These are phyloP conservation scores for Todiramphus saurophagus DNA, from an alignment of 2,113 vertebrate genomes.

Conservation along the genomic window DNA sequence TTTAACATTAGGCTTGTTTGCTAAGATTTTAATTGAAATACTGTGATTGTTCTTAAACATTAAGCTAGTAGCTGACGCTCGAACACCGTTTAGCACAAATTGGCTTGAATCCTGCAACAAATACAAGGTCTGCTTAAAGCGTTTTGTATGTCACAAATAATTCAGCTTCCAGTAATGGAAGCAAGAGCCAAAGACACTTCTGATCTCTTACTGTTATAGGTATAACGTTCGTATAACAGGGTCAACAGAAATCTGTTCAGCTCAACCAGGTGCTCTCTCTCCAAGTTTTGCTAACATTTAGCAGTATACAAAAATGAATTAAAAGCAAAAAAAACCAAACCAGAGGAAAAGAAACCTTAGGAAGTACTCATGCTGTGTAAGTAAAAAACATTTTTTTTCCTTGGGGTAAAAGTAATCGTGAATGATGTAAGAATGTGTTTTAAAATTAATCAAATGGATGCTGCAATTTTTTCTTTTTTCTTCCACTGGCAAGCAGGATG, in stretches of 20 bases:
- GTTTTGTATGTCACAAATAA: constrained; percentile 1
- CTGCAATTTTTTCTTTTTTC: neutral
- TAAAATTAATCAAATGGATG: neutral
- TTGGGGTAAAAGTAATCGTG: neutral
- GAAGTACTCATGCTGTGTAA: neutral
- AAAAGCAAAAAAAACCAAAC: neutral
- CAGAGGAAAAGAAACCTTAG: neutral
- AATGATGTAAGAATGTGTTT: neutral
- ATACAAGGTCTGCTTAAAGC: neutral
- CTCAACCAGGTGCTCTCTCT: neutral
- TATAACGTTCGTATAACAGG: neutral
- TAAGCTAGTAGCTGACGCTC: neutral
- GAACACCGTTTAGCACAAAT: neutral
- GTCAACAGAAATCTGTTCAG: constrained; percentile 33
- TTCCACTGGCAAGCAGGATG: neutral
- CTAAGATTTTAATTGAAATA: neutral
- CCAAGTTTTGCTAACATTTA: neutral
- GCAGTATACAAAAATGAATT: neutral
- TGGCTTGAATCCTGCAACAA: constrained; percentile 15
- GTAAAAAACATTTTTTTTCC: neutral
- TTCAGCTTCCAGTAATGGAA: constrained; percentile 10
- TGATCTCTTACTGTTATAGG: neutral
- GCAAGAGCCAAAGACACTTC: constrained; percentile 40
- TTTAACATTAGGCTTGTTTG: constrained; percentile 27
- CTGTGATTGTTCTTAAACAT: constrained; percentile 12